Base-by-base conservation (phyloP, 2,888 invertebrate species). In the Agrotis ipsilon region DNA sequence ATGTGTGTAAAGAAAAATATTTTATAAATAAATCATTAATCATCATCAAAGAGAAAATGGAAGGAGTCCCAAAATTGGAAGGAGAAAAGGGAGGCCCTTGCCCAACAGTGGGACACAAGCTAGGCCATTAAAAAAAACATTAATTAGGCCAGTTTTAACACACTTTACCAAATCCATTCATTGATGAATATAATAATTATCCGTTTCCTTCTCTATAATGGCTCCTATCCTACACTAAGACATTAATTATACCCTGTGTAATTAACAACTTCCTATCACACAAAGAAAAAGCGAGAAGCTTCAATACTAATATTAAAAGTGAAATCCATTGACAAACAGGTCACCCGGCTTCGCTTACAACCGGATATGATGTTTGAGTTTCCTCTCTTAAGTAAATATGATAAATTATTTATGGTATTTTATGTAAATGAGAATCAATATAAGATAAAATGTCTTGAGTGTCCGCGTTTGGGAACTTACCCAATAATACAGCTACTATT, bases 341-440 rank as follows among this genome's bases (percentile, higher is more conserved):
- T 81, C 78, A 77, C 54, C 78, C 60, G 54, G 62, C 78, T 69
- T 72, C 16, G 32, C 57, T 78, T 81, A 69, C 66, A 77, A 81
- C 80, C 81, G 80, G 80, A 80, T 81, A 72, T 77, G 39, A 66
- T 76, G 57, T 72, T 79, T 79, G 64, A 77, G 64, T 80, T 80
- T 81, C 78, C 81, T 71, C 61, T 59, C 45, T 49, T 65, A 24
- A 64, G 60, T 68, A 75, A 59, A 77, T 81, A 79, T 79, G 77
- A 81, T 79, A 71, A 81, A 81, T 79, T 75, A 80, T 80, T 76
- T 76, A 78, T 80, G 24, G 48, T 13, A 3, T 62, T 61, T 72
- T 65, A 76, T 72, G 66, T 55, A 43, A 73, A 79, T 76, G 66
- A 46, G 58, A 66, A 61, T 66, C 49, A 66, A 72, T n/a, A 72